These are phyloP conservation scores for Wasmannia auropunctata DNA, from an alignment of 1,140 invertebrate genomes.

Conservation along the genomic window DNA sequence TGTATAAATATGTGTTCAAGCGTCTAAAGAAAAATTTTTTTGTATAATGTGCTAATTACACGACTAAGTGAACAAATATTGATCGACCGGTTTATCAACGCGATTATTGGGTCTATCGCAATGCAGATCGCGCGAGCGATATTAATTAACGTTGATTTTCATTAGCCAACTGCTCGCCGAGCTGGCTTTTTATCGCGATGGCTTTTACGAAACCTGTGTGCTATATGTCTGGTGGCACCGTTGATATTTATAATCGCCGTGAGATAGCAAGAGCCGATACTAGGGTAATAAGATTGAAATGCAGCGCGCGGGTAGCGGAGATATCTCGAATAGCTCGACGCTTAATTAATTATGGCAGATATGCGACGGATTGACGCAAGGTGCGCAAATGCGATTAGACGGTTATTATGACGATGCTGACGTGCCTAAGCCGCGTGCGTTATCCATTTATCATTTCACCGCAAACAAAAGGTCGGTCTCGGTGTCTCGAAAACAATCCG, in stretches of 20 bases:
- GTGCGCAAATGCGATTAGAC: constrained; percentile 53
- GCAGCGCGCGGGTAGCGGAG: not conserved
- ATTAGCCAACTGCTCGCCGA: constrained; percentile 18
- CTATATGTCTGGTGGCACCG: not conserved
- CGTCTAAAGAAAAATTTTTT: not conserved
- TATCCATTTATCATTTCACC: constrained; percentile 4
- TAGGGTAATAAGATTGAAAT: constrained; percentile 39
- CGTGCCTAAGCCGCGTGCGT: constrained; percentile 2
- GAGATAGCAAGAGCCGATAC: constrained; percentile 3
- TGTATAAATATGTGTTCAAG: not conserved
- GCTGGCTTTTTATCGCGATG: not conserved
- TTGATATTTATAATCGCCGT: constrained; percentile 7
- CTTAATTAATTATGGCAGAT: constrained; percentile 51
- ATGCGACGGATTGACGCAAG: constrained; percentile 46
- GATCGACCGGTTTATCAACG: not conserved
- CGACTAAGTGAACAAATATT: constrained; percentile 41
- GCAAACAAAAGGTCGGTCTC: not conserved
- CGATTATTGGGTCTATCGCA: not conserved
- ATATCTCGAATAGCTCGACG: constrained; percentile 30
- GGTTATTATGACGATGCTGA: constrained; percentile 18
- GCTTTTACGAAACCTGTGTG: constrained; percentile 15
- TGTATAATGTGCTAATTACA: constrained; percentile 2
- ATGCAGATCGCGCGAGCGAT: constrained; percentile 10
- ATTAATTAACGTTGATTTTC: constrained; percentile 61
- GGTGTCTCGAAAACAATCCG: not conserved